These are phyloP conservation scores for Sternotherus odoratus DNA, from an alignment of 2,797 vertebrate genomes.

Conservation along the genomic window DNA sequence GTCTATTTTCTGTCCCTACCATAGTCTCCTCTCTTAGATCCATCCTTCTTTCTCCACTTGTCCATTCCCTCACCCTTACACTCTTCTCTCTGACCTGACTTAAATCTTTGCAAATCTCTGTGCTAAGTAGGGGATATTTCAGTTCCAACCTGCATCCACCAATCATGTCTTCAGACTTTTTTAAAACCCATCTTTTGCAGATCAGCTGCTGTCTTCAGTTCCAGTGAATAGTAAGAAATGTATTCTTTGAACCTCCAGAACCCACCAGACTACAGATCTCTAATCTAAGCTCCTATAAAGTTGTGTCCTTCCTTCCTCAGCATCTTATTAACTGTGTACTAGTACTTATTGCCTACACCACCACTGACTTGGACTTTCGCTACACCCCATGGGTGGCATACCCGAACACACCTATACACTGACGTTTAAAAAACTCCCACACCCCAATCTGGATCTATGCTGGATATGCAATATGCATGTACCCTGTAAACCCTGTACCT, in stretches of 20 bases:
- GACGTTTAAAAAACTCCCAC: too few species aligned
- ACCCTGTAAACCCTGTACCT: too few species aligned
- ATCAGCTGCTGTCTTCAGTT: conserved; percentile 33
- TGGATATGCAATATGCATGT: too few species aligned
- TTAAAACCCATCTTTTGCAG: conserved; percentile 32
- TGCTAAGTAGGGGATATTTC: background rate
- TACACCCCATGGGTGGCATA: too few species aligned
- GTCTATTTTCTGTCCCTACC: background rate
- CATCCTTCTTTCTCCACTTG: background rate
- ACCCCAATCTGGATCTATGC: too few species aligned
- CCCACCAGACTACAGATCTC: background rate
- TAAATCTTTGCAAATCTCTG: background rate
- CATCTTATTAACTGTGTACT: background rate
- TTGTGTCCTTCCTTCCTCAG: background rate
- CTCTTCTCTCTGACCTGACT: background rate
- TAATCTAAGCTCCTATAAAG: background rate
- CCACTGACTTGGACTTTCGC: too few species aligned
- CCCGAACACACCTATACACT: too few species aligned
- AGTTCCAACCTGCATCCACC: conserved; percentile 6
- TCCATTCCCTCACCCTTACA: background rate
- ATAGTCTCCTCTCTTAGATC: background rate
- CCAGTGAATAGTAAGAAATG: conserved; percentile 61
- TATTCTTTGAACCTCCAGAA: conserved; percentile 68
- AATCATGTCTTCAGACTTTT: conserved; percentile 46
- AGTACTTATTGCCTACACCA: too few species aligned